Evolutionary conservation across 2,113 vertebrate species (phyloP).

Genomic region (Felis chaus): DNA sequence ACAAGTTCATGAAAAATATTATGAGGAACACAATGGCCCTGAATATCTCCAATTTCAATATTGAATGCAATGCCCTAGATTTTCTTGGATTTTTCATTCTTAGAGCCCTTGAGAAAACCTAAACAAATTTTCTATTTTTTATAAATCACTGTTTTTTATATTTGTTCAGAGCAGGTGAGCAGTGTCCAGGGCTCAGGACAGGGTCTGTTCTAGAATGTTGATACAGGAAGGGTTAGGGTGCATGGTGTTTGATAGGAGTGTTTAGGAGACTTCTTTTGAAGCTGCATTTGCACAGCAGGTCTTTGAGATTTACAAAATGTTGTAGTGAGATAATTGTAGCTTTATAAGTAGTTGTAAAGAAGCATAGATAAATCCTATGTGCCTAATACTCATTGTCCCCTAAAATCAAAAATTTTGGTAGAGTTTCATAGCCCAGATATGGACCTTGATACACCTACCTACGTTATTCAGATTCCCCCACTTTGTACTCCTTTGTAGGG

Average conservation of each 20-base stretch:
- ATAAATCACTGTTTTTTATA: background rate
- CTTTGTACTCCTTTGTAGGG: background rate
- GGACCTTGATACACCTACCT: background rate
- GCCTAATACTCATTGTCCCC: background rate
- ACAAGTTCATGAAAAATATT: background rate
- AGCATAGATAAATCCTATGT: background rate
- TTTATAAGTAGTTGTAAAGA: background rate
- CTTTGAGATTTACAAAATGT: background rate
- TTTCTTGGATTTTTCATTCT: background rate
- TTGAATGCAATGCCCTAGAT: background rate
- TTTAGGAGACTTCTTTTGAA: background rate
- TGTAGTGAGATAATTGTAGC: background rate
- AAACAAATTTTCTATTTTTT: background rate
- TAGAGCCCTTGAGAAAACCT: background rate
- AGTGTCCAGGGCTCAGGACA: background rate
- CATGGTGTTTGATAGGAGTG: fast-evolving
- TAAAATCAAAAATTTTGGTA: background rate
- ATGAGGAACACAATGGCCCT: background rate
- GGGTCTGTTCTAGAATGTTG: background rate
- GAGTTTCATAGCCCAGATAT: background rate
- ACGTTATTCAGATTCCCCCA: background rate
- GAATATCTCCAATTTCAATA: background rate
- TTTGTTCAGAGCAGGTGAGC: background rate
- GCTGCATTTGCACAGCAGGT: background rate
- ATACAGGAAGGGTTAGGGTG: background rate